phyloP scores from a whole-genome alignment of 2,888 invertebrate species.

The Epistrophe eligans region DNA sequence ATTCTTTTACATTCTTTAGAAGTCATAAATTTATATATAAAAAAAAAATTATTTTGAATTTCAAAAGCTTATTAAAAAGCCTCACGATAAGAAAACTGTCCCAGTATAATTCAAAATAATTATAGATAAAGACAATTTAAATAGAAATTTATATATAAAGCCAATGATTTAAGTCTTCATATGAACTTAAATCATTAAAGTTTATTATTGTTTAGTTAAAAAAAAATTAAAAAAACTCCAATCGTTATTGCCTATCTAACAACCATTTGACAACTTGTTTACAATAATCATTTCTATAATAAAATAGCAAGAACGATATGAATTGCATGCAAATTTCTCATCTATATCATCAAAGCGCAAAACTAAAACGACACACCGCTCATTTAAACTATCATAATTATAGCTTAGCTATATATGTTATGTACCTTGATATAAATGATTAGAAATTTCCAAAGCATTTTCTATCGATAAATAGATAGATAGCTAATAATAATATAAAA shows the following conservation, averaged over 20 bases:
- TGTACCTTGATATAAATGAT: too few relatives aligned
- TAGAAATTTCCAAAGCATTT: slow-evolving; percentile 34
- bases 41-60: background rate
- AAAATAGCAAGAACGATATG: slow-evolving; percentile 30
- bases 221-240: background rate
- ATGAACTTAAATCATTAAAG: background rate
- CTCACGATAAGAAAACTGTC: background rate
- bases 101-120: background rate
- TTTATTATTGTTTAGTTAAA: background rate
- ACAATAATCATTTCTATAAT: background rate
- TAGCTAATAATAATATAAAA: slow-evolving; percentile 13
- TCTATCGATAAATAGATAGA: slow-evolving; percentile 14
- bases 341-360: background rate
- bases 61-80: background rate
- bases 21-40: background rate
- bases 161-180: background rate
- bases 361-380: background rate
- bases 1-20: background rate
- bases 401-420: background rate
- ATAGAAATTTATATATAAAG: background rate
- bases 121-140: background rate
- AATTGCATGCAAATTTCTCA: slow-evolving; percentile 5
- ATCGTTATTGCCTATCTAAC: background rate
- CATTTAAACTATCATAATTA: background rate
- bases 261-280: slow-evolving; percentile 19